phyloP scores from a whole-genome alignment of 2,113 vertebrate species.

The Anseranas semipalmata region DNA sequence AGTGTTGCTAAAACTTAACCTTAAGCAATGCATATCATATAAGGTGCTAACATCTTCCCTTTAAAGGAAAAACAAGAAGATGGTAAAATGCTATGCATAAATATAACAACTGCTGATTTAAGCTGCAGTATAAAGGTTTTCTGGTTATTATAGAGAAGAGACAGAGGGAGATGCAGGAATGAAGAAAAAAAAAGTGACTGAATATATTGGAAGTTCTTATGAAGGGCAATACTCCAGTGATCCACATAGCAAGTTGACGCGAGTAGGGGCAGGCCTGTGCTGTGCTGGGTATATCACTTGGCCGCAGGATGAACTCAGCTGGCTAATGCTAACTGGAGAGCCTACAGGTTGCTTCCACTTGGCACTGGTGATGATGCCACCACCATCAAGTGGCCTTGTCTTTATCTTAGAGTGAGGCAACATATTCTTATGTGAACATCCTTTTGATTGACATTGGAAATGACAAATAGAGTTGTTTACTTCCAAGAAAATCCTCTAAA shows the following conservation, averaged over 20 bases:
- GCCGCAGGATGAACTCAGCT: background rate
- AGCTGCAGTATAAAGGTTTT: background rate
- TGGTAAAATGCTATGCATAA: background rate
- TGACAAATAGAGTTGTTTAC: background rate
- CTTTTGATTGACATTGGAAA: background rate
- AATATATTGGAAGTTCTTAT: background rate
- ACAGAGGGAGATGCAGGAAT: background rate
- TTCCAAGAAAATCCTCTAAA: background rate
- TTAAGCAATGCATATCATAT: background rate
- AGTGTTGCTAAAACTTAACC: background rate
- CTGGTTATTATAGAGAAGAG: background rate
- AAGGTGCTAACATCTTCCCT: background rate
- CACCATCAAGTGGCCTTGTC: background rate
- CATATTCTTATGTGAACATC: background rate
- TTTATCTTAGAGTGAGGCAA: background rate
- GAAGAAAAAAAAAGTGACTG: background rate
- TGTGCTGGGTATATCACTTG: background rate
- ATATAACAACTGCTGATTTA: background rate
- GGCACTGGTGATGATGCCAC: background rate
- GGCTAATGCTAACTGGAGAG: background rate
- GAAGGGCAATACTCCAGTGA: background rate
- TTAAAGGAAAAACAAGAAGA: background rate
- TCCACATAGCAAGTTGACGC: accelerated
- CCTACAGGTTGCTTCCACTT: background rate
- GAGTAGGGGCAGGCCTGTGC: background rate